Percentiles rank a stretch among this genome's conserved stretches.
phyloP scores from a whole-genome alignment of 2,888 invertebrate species.

The Leptodirus hochenwartii region DNA sequence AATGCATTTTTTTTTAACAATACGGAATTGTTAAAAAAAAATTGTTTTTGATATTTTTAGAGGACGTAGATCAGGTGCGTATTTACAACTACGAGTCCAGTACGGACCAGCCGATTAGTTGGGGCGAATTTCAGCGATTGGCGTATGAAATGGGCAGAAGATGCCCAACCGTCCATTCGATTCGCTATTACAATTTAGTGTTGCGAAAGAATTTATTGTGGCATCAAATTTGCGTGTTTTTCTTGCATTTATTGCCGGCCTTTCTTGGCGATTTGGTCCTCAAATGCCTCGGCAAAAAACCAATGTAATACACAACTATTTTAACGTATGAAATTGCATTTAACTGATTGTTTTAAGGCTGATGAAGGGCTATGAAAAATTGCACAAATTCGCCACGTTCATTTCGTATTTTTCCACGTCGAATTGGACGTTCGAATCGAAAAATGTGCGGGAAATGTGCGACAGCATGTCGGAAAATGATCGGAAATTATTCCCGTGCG shows the following conservation, averaged over 20 bases:
- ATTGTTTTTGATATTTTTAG: conserved; percentile 2
- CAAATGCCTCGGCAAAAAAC: conserved; percentile 36
- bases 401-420: conserved; percentile 58
- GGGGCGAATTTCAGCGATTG: conserved; percentile 46
- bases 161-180: conserved; percentile 42
- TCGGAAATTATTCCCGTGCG: conserved; percentile 49
- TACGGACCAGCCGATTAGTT: conserved; percentile 62
- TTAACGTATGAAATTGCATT: conserved; percentile 2
- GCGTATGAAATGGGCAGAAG: conserved; percentile 34
- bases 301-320: conserved; percentile 30
- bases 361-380: conserved; percentile 58
- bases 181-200: conserved; percentile 52
- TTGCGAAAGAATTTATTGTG: conserved; percentile 38
- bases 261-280: conserved; percentile 37
- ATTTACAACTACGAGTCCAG: conserved; percentile 83
- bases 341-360: conserved; percentile 34
- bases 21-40: conserved; percentile 4
- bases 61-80: conserved; percentile 28
- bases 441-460: conserved; percentile 40
- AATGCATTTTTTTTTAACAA: too few species aligned
- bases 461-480: conserved; percentile 29
- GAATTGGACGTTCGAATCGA: conserved; percentile 50
- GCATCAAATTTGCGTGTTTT: conserved; percentile 39
- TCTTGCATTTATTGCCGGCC: conserved; percentile 50
- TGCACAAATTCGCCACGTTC: conserved; percentile 57